Evolutionary conservation across 2,113 vertebrate genomes (phyloP), one percentile per base, ranked within the genome.

Genomic region (Desmodus rotundus): DNA sequence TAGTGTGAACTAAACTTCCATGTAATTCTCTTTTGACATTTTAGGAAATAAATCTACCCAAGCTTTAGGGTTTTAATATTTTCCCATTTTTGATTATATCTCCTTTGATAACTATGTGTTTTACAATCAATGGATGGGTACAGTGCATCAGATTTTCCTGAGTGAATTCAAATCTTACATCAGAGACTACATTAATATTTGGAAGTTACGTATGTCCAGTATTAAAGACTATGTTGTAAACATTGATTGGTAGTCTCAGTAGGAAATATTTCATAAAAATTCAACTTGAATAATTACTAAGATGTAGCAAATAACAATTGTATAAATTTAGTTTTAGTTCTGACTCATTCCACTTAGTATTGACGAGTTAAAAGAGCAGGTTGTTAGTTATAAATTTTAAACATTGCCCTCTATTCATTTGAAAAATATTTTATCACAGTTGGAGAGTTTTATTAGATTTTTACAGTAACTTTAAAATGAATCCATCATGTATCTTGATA

Each of bases 21-120:
- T 56, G 73, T 93, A 43, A 74, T 94, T 91, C 58, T 92, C 19
- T 80, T 94, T 95, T 88, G 70, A 83, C 41, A 86, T 61, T 91
- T 89, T 73, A 33, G 45, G 68, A 78, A 80, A 93, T 41, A 72
- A 84, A 87, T 86, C 11, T 72, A 90, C 45, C 20, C 16, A 96
- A 78, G 63, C 26, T 91, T 89, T 84, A 43, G 28, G 8, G 38
- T 87, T 92, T 96, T 87, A 81, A 33, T 76, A 81, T 91, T 87
- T 93, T 91, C 56, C 87, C 78, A 56, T 77, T 85, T 85, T 28
- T 95, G 76, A 84, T 41, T 81, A 3, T 16, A 58, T 87, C 11
- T 85, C 81, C 13, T 61, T 81, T 95, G 58, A 50, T 88, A 52
- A 58, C 13, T 36, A 41, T 80, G 22, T 80, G 45, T 74, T 90